Evolutionary conservation across 2,113 vertebrate genomes (phyloP), one percentile per base, ranked within the genome.

Genomic region (Notechis scutatus): DNA sequence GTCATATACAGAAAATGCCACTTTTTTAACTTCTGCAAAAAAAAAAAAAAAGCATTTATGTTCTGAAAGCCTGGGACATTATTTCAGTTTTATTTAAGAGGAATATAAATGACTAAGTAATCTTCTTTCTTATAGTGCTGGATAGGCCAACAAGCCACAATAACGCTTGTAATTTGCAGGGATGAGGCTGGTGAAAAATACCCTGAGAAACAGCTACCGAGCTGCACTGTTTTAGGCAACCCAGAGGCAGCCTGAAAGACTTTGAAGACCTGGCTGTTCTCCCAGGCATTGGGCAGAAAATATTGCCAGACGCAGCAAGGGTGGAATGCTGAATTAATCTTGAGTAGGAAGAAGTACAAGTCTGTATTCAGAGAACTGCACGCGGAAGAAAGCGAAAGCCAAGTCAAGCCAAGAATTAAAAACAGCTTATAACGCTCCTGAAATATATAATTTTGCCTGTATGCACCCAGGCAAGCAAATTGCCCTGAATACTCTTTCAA

Each of bases 71-170:
- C 81, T 91, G 74, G 12, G 59, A 81, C 0, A 0, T 23, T 81
- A 85, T 0, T 7, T 69, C 47, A 87, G 20, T 47, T 90, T 11
- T 15, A 11, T 23, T 89, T 61, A 93, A 14, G n/a, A 57, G 39
- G 23, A 92, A 88, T 93, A 45, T 34, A 23, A 94, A 0, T 34
- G 23, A 92, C 87, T 39, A 39, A 81, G 69, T 39, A 42, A 81
- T 21, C 34, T 85, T 92, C 91, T 64, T 93, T 85, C 93, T 95
- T 92, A 94, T 24, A 89, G 39, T 85, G 0, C 64, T 69, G 64
- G 29, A 15, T n/a, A 64, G 61, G 1, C 29, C 61, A 64, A 64
- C 29, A 12, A 14, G 61, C 29, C 29, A 64, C 0, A 64, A 64
- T 14, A 15, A 69, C 1, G 29, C 4, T 6, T 1, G 64, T 5